Evolutionary conservation across 2,797 vertebrate species (phyloP).

Genomic region (Scolopax bukidnonensis): DNA sequence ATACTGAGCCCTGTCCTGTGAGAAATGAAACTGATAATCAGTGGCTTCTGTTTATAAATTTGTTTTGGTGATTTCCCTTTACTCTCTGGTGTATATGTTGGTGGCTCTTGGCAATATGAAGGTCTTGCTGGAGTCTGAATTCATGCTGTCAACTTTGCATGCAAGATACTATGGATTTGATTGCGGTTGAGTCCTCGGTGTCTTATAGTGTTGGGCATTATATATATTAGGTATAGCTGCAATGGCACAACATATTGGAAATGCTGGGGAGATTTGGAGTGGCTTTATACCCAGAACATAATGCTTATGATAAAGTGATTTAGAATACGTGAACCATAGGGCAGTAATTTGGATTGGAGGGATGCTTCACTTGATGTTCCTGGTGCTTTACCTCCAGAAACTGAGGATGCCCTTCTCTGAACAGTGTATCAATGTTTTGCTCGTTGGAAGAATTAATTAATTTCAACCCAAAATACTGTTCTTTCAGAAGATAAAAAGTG

Average conservation of each 20-base stretch:
- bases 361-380: background rate
- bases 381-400: background rate
- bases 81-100: background rate
- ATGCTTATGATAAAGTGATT: background rate
- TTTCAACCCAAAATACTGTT: background rate
- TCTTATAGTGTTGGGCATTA: background rate
- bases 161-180: background rate
- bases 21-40: background rate
- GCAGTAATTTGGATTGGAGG: background rate
- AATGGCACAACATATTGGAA: background rate
- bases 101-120: background rate
- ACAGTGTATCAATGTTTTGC: background rate
- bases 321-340: background rate
- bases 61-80: background rate
- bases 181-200: background rate
- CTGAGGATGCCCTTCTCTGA: background rate
- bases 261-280: background rate
- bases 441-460: background rate
- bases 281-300: background rate
- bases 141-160: background rate
- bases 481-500: background rate
- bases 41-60: background rate
- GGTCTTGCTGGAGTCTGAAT: background rate
- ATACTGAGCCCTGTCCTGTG: background rate
- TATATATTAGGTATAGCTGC: background rate